phyloP scores from a whole-genome alignment of 2,113 vertebrate genomes.

The Chloropsis cyanopogon region DNA sequence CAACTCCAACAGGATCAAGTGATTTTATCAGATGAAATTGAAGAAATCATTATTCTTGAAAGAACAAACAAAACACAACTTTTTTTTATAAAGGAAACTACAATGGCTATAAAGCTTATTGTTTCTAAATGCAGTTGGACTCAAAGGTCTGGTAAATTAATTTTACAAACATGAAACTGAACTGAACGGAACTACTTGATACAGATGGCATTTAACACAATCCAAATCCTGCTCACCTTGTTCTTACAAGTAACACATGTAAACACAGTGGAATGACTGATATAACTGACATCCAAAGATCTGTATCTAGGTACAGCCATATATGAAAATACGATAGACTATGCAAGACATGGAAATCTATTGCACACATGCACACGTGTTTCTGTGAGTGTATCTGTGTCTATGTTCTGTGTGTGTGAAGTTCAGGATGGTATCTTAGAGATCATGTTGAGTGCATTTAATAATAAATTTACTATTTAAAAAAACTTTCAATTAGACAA shows the following conservation, averaged over 20 bases:
- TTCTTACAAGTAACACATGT: background rate
- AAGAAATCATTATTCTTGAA: background rate
- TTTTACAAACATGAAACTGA: background rate
- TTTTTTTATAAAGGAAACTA: background rate
- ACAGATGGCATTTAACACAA: background rate
- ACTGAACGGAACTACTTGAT: background rate
- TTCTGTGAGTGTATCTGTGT: background rate
- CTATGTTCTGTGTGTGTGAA: background rate
- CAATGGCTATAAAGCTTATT: background rate
- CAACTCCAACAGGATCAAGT: background rate
- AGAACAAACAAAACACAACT: background rate
- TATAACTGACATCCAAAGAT: background rate
- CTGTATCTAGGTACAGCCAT: background rate
- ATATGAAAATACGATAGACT: background rate
- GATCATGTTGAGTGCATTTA: background rate
- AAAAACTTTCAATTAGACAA: conserved; percentile 24
- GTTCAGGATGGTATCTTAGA: background rate
- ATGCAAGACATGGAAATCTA: background rate
- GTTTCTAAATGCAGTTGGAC: background rate
- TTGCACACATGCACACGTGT: background rate
- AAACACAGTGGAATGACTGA: background rate
- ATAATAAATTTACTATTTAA: background rate
- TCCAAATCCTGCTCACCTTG: background rate
- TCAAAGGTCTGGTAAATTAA: background rate
- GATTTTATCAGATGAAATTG: background rate